Evolutionary conservation across 2,888 invertebrate species (phyloP).

Genomic region (Helleia helle): DNA sequence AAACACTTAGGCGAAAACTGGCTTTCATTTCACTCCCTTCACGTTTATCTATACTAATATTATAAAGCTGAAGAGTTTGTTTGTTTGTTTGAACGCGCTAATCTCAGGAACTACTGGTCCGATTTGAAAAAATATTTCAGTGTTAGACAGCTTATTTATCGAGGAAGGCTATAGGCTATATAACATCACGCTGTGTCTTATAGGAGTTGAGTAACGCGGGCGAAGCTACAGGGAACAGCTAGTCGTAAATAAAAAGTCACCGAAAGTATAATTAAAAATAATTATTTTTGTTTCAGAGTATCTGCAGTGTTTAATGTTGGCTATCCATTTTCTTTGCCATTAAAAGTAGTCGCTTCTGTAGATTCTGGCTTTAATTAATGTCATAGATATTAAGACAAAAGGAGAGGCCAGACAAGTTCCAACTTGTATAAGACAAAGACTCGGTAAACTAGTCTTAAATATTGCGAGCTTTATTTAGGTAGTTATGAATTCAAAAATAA

Average conservation of each 20-base stretch:
- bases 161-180: too few species aligned
- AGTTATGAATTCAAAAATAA: conserved; percentile 13
- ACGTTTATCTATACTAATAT: too few species aligned
- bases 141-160: too few species aligned
- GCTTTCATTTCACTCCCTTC: background rate
- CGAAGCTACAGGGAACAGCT: too few species aligned
- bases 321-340: conserved; percentile 10
- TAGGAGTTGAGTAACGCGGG: too few species aligned
- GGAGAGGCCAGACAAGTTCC: conserved; percentile 13
- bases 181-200: too few species aligned
- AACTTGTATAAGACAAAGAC: conserved; percentile 19
- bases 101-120: too few species aligned
- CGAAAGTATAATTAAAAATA: conserved; percentile 8
- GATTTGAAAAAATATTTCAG: too few species aligned
- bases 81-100: too few species aligned
- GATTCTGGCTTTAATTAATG: conserved; percentile 18
- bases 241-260: conserved; percentile 4
- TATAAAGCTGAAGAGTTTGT: too few species aligned
- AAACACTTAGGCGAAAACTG: too few species aligned
- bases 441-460: conserved; percentile 16
- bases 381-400: conserved; percentile 21
- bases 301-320: conserved; percentile 9
- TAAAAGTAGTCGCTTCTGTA: conserved; percentile 18
- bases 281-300: conserved; percentile 9
- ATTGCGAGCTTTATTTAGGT: conserved; percentile 13